These are phyloP conservation scores for Leptoclinus maculatus DNA, from an alignment of 2,797 vertebrate species.

Conservation along the genomic window DNA sequence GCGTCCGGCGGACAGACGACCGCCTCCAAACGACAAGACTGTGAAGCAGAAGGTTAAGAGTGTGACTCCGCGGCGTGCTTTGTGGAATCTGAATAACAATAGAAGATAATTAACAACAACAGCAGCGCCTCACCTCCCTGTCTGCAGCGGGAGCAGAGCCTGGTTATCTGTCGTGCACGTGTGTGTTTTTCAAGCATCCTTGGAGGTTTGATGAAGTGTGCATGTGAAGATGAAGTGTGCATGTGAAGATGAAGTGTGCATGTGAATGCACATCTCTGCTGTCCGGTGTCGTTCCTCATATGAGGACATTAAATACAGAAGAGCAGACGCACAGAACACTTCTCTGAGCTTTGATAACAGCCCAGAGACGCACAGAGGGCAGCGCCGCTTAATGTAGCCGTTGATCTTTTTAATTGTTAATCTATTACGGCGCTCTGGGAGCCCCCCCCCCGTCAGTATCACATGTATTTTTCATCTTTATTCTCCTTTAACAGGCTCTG, in stretches of 20 bases:
- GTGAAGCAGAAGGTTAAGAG: conserved; percentile 77
- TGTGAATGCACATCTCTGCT: background rate
- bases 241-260: background rate
- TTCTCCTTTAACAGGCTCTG: conserved; percentile 50
- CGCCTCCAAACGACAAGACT: conserved; percentile 63
- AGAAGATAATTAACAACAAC: conserved; percentile 82
- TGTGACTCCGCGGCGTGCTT: too few relatives aligned
- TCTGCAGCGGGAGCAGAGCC: conserved; percentile 40
- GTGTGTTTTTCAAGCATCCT: conserved; percentile 14
- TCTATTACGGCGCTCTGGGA: conserved; percentile 66
- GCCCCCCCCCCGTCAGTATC: conserved; percentile 29
- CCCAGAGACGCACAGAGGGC: conserved; percentile 51
- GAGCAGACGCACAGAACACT: conserved; percentile 49
- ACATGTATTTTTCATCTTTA: conserved; percentile 65
- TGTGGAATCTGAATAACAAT: conserved; percentile 84
- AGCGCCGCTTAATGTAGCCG: conserved; percentile 61
- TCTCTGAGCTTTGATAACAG: conserved; percentile 46
- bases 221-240: conserved; percentile 3
- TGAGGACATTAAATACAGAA: conserved; percentile 50
- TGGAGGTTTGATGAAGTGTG: conserved; percentile 21
- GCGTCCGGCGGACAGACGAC: conserved; percentile 69
- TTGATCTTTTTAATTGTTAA: conserved; percentile 79
- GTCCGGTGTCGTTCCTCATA: conserved; percentile 41
- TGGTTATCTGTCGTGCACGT: conserved; percentile 11
- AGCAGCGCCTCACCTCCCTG: conserved; percentile 59